Percentiles rank a stretch among this genome's conserved stretches.
These are phyloP conservation scores for Ptilorrhoa leucosticta DNA, from an alignment of 2,113 vertebrate genomes.

Conservation along the genomic window DNA sequence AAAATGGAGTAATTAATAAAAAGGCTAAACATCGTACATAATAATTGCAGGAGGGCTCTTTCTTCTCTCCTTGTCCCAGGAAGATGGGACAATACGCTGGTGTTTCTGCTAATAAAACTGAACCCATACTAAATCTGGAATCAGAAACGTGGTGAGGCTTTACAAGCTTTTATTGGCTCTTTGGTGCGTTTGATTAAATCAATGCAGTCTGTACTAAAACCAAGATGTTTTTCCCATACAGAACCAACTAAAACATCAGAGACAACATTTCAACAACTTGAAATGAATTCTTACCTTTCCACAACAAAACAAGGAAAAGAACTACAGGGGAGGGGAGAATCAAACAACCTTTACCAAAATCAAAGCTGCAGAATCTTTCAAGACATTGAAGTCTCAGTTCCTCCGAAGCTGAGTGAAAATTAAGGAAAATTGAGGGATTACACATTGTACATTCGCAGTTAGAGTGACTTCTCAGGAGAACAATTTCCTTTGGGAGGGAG, in stretches of 20 bases:
- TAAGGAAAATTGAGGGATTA: not conserved
- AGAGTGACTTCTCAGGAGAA: not conserved
- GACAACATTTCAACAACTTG: not conserved
- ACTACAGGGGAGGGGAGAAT: not conserved
- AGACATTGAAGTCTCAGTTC: not conserved
- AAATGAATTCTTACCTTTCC: not conserved
- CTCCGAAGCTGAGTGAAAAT: fast-evolving
- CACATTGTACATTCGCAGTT: not conserved
- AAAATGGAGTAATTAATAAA: not conserved
- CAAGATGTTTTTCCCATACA: not conserved
- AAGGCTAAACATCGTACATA: not conserved
- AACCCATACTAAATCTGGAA: not conserved
- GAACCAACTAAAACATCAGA: not conserved
- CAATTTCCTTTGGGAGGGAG: not conserved
- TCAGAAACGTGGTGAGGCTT: not conserved
- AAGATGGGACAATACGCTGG: not conserved
- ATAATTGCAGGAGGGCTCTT: not conserved
- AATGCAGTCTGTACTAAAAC: not conserved
- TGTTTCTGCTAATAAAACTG: not conserved
- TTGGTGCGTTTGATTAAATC: not conserved
- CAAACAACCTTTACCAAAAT: not conserved
- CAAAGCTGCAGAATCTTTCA: not conserved
- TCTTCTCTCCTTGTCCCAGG: not conserved
- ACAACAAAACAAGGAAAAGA: not conserved
- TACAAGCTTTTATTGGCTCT: not conserved